phyloP scores from a whole-genome alignment of 2,888 invertebrate genomes.

The Timandra comae region DNA sequence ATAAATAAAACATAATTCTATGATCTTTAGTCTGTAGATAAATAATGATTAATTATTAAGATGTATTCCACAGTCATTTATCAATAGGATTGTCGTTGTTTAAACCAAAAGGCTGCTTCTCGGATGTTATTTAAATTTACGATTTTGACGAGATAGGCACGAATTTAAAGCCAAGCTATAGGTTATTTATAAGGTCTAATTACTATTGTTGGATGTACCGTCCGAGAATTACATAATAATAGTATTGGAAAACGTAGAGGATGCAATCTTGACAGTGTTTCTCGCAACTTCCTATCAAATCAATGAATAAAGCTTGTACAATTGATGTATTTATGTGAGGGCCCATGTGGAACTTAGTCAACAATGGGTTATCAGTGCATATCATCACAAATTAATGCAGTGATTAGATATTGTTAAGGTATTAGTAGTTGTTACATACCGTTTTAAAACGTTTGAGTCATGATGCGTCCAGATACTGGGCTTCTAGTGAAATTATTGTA shows the following conservation, averaged over 20 bases:
- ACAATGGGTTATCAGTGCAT: slow-evolving; percentile 71
- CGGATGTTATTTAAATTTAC: slow-evolving; percentile 66
- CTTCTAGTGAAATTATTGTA: slow-evolving; percentile 71
- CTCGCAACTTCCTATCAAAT: slow-evolving; percentile 54
- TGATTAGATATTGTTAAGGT: slow-evolving; percentile 74
- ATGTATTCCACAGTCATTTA: slow-evolving; percentile 75
- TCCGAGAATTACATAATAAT: slow-evolving; percentile 71
- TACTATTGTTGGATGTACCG: slow-evolving; percentile 74
- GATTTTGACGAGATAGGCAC: slow-evolving; percentile 69
- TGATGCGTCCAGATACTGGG: slow-evolving; percentile 71
- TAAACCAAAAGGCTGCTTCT: slow-evolving; percentile 74
- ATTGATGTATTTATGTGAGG: slow-evolving; percentile 49
- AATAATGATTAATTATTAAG: slow-evolving; percentile 42
- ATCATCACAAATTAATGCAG: slow-evolving; percentile 76
- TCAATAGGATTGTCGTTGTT: slow-evolving; percentile 57
- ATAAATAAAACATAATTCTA: slow-evolving; percentile 70
- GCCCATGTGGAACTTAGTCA: slow-evolving; percentile 58
- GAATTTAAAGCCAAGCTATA: slow-evolving; percentile 75
- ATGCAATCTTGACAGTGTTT: slow-evolving; percentile 56
- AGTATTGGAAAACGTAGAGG: slow-evolving; percentile 62
- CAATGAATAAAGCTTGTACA: slow-evolving; percentile 52
- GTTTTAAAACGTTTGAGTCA: slow-evolving; percentile 72
- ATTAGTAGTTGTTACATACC: slow-evolving; percentile 74
- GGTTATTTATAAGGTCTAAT: slow-evolving; percentile 68
- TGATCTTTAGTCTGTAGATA: slow-evolving; percentile 59